phyloP scores from a whole-genome alignment of 2,113 vertebrate species.

The Sander lucioperca region DNA sequence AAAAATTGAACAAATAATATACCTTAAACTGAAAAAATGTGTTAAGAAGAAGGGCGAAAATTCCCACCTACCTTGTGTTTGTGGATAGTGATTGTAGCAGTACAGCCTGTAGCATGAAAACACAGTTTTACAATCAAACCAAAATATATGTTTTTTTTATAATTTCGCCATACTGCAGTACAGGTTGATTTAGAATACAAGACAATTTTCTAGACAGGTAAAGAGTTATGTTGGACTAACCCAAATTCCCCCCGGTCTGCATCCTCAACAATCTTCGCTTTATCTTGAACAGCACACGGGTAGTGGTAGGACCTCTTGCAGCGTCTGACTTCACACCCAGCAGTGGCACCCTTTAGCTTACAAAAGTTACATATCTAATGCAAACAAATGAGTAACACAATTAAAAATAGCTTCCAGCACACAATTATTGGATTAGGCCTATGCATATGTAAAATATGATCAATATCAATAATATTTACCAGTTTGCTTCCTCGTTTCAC shows the following conservation, averaged over 20 bases:
- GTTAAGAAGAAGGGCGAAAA: no score
- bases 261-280: conserved; percentile 49
- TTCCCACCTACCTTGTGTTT: background rate
- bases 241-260: background rate
- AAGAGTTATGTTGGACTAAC: conserved; percentile 57
- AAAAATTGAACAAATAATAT: background rate
- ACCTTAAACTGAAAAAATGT: background rate
- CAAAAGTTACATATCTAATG: conserved; percentile 66
- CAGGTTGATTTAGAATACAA: background rate
- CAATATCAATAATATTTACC: conserved; percentile 44
- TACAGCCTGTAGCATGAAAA: conserved; percentile 56
- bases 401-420: background rate
- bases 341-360: conserved; percentile 73
- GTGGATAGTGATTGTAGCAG: conserved; percentile 35
- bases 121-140: background rate
- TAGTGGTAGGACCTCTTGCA: conserved; percentile 84
- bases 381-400: background rate
- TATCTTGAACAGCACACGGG: conserved; percentile 70
- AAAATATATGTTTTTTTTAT: background rate
- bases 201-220: background rate
- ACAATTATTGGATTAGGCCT: background rate
- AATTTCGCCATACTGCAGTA: background rate
- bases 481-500: conserved; percentile 73
- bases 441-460: background rate
- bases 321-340: conserved; percentile 75